Percentiles rank a stretch among this genome's conserved stretches.
These are phyloP conservation scores for Mercenaria mercenaria DNA, from an alignment of 1,140 invertebrate genomes.

Conservation along the genomic window DNA sequence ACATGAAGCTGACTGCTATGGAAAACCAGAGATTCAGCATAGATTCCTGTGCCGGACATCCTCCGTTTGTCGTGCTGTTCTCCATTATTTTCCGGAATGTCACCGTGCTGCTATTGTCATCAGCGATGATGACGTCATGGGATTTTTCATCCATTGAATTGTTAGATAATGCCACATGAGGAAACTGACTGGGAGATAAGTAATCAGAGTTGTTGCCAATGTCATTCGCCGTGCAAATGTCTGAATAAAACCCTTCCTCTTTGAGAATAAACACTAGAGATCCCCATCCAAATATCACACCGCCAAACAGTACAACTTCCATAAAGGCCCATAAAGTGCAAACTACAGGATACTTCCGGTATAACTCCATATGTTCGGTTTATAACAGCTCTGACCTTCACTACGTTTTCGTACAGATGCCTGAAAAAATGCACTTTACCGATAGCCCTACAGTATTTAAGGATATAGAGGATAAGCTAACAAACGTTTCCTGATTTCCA, in stretches of 20 bases:
- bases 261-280: too few species aligned
- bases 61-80: not conserved
- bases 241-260: too few species aligned
- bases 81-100: too few species aligned
- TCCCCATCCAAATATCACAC: conserved; percentile 76
- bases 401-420: too few species aligned
- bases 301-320: conserved; percentile 74
- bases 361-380: conserved; percentile 60
- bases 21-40: conserved; percentile 77
- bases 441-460: too few species aligned
- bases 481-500: too few species aligned
- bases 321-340: conserved; percentile 72
- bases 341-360: conserved; percentile 54
- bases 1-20: conserved; percentile 75
- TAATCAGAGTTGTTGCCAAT: too few species aligned
- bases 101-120: not conserved
- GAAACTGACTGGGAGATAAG: not conserved
- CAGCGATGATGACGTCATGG: not conserved
- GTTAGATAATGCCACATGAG: not conserved
- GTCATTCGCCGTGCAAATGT: not conserved
- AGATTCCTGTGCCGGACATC: conserved; percentile 72
- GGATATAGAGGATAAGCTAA: too few species aligned
- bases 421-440: too few species aligned
- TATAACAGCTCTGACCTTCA: too few species aligned
- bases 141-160: not conserved